Evolutionary conservation across 2,888 invertebrate species (phyloP), one percentile per base, ranked within the genome.

Genomic region (Scrobipalpa costella): DNA sequence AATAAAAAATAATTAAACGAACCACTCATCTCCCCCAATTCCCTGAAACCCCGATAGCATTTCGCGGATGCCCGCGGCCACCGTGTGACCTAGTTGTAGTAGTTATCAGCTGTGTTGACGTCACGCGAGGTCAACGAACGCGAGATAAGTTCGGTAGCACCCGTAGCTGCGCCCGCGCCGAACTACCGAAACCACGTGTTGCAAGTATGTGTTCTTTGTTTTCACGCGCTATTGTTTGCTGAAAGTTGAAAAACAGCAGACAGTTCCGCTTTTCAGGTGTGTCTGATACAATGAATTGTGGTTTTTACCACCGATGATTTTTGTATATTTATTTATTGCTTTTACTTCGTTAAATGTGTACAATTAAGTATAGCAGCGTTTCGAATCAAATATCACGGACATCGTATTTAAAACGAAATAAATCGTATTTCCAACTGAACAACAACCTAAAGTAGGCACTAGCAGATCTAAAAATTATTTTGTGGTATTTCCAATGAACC

Each of bases 61-160:
- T 64, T 64, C 63, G 63, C 65, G 59, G 65, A 47, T 60, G 65
- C 68, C 64, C 59, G 62, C 63, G 49, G 61, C 55, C 74, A 66
- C 64, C 60, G 59, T 21, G 49, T 60, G 59, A 21, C 60, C 60
- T 34, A 60, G 49, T 60, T 60, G 60, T 33, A 13, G 69, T 85
- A n/a, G n/a, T n/a, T n/a, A 84, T 85, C 87, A 85, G 84, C 82
- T 83, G 84, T 67, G 63, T 57, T 81, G 84, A 83, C 83, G 86
- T 85, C 85, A 82, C 68, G 69, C 81, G 88, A 80, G 55, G 55
- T 85, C 82, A 76, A 68, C 82, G 87, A 81, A 55, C 55, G 50
- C 50, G 55, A 55, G 55, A 55, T 55, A 55, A 34, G 33, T 55
- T 33, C 34, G 55, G 55, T 55, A 21, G 50, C 19, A 19, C 8